Base-by-base conservation (phyloP, 2,888 invertebrate species). In the Hypsopygia costalis region DNA sequence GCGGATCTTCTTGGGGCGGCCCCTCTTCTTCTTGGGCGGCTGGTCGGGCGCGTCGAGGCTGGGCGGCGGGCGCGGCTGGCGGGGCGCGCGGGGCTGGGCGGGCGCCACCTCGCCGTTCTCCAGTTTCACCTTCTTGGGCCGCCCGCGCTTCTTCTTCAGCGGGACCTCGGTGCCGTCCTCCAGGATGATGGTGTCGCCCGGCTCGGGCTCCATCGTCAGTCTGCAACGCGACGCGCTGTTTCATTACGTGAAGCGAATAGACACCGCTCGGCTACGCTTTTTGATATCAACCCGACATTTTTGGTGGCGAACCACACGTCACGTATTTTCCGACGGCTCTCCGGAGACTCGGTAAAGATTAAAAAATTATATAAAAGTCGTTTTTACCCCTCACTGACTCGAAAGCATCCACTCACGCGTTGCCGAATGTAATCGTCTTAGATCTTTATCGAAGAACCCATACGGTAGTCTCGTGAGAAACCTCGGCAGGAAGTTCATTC, bases 61-160 rank as follows among this genome's bases (percentile, higher is more conserved):
- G 36, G 71, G 66, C 30, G 76, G 69, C 7, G 73, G 64, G 34
- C 81, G 73, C 1, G 81, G 80, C 37, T 52, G 56, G 3, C 81
- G 62, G 11, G 90, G 87, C 48, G 87, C 87, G 46, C 90, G 79
- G 1, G 91, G 85, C 25, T 89, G 70, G 6, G 91, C 86, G 32
- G 91, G 91, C 46, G 91, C 92, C 35, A 91, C 90, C 70, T 90
- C 93, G 20, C 91, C 93, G 69, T 92, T 94, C 66, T 91, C 91
- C 54, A 90, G 81, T 68, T 93, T 94, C 16, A 94, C 92, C 79
- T 96, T 96, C 87, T 96, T 96, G 46, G 96, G 96, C n/a, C 96
- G 86, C 1, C 96, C 96, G n/a, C 96, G 90, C 77, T 96, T 96
- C 89, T 96, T 96, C 85, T 96, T 96, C 34, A 94, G 93, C 0